Evolutionary conservation across 2,888 invertebrate genomes (phyloP), one percentile per base, ranked within the genome.

Genomic region (Eupithecia dodoneata): DNA sequence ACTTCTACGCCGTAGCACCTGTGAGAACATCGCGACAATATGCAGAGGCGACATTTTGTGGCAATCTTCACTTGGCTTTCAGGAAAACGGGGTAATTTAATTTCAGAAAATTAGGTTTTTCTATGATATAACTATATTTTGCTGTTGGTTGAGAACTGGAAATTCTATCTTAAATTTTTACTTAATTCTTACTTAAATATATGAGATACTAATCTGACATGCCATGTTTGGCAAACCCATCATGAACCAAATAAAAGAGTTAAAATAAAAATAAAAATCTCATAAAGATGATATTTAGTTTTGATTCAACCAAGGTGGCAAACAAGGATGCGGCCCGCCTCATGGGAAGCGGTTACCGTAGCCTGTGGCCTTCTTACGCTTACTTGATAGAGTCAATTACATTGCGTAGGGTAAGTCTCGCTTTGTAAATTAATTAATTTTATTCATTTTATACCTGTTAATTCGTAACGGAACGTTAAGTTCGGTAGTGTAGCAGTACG

Each of bases 1-100:
- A 41, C 30, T 1, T 30, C 73, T 74, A 76, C 73, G 70, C 13
- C 79, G 79, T 76, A 79, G 79, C 74, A 79, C 49, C 65, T 74
- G 72, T 65, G 30, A 71, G 15, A 12, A 72, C 18, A 66, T 63
- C 63, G 18, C 63, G 18, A 30, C 59, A 30, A 59, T 30, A 59
- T 59, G 18, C 18, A 3, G 10, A 18, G 18, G 2, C 59, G 63
- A 30, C 30, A 30, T 30, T 63, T 63, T 63, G 63, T 30, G 63
- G 30, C 7, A 63, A 63, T 10, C 30, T 63, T 30, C 1, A 63
- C 63, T 30, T 63, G 0, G 63, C 12, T 12, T 63, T 63, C 4
- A 30, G 30, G n/a, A 30, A 63, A 63, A n/a, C 7, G 9, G 7
- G 55, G n/a, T 18, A 9, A 55, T 55, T 55, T 7, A 55, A n/a